Percentiles rank a stretch among this genome's conserved stretches.
phyloP scores from a whole-genome alignment of 2,888 invertebrate genomes.

The Iselma pallidipennis region DNA sequence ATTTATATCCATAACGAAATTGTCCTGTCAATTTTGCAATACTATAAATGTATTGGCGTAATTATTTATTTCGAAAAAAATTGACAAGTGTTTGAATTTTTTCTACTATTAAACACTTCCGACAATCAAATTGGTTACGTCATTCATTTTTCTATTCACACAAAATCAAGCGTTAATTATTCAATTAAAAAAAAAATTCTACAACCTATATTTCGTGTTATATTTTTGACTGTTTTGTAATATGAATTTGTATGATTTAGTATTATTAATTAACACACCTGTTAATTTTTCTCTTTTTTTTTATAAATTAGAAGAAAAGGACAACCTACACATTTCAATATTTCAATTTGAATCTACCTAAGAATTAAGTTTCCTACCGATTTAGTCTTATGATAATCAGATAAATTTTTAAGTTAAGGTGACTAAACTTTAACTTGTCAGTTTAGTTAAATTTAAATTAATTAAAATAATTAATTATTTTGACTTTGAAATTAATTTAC shows the following conservation, averaged over 20 bases:
- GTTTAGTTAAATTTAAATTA: background rate
- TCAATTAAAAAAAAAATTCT: background rate
- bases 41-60: no score
- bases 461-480: background rate
- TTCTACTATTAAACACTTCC: background rate
- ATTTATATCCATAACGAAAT: slow-evolving; percentile 14
- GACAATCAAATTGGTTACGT: background rate
- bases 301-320: no score
- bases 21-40: slow-evolving; percentile 8
- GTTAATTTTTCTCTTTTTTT: no score
- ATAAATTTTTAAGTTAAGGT: no score
- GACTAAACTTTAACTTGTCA: background rate
- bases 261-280: slow-evolving; percentile 19
- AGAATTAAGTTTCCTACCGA: no score
- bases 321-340: no score
- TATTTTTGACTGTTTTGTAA: slow-evolving; percentile 17
- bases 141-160: background rate
- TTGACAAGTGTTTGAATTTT: background rate
- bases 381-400: no score
- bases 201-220: slow-evolving; percentile 3
- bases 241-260: background rate
- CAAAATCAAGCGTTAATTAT: background rate
- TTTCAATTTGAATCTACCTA: no score
- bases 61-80: no score
- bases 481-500: no score